Evolutionary conservation across 2,113 vertebrate species (phyloP).

Genomic region (Cebus imitator): DNA sequence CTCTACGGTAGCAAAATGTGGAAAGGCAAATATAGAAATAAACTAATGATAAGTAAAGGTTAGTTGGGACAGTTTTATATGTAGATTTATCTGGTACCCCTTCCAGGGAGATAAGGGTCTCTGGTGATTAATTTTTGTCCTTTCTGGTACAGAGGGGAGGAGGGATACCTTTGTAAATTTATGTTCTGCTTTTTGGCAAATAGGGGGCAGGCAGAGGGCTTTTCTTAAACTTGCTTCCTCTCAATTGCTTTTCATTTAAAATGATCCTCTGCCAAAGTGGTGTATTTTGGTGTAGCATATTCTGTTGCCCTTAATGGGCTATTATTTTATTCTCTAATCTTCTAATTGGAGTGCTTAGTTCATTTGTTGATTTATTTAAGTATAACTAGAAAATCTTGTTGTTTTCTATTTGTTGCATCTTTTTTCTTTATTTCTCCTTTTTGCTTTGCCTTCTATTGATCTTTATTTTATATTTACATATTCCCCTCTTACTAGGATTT

Average conservation of each 20-base stretch:
- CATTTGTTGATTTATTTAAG: not conserved
- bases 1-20: not conserved
- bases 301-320: not conserved
- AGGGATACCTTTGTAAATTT: not conserved
- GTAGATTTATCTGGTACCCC: not conserved
- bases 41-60: not conserved
- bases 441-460: not conserved
- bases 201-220: not conserved
- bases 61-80: not conserved
- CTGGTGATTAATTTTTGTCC: not conserved
- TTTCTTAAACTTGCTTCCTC: not conserved
- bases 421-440: not conserved
- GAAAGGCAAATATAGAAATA: not conserved
- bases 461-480: not conserved
- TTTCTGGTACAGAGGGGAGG: not conserved
- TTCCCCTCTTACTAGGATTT: not conserved
- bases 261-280: not conserved
- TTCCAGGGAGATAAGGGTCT: not conserved
- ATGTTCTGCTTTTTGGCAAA: not conserved
- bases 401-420: not conserved
- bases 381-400: not conserved
- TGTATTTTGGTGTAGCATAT: not conserved
- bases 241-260: not conserved
- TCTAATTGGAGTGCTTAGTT: not conserved
- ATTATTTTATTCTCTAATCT: not conserved